Evolutionary conservation across 2,113 vertebrate species (phyloP), one percentile per base, ranked within the genome.

Genomic region (Catharus minimus): DNA sequence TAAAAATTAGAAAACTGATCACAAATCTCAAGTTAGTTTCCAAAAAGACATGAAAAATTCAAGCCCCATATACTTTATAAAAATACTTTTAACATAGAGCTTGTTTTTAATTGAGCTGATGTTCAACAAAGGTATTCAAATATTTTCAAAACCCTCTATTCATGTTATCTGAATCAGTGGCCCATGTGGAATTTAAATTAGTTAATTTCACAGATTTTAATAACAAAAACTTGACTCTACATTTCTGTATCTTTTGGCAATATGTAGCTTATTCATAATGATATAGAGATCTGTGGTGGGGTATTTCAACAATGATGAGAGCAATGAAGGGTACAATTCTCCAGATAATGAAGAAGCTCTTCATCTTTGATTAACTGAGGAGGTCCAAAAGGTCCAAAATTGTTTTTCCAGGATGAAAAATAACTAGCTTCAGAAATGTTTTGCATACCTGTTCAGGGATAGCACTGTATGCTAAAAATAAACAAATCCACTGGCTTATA

Each of bases 111-210:
- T 89, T 82, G 53, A 92, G 26, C 38, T 53, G 61, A 33, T 73
- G 43, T 72, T 94, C 33, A 93, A 47, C 9, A 91, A 90, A 85
- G 20, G 5, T 82, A 43, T 86, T 89, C 85, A 89, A 84, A 87
- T 86, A 86, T 82, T 71, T 49, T 22, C 36, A 78, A 19, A 21
- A 2, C 5, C 7, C 4, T n/a, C 16, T 55, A 38, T 81, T 87
- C 46, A 20, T 43, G 7, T 85, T 94, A 79, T 71, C 85, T 89
- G 77, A 93, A 82, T 95, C 78, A 93, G 33, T 96, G 65, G 72
- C 27, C 86, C 53, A 80, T 82, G 79, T 80, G 38, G 71, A 95
- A 96, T 97, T 93, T 95, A 97, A 94, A 96, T 92, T 61, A 93
- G 27, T 76, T 95, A 88, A 95, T 94, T 94, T 90, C 83, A 94